A percentile compares a stretch with the other conserved stretches of the same genome.
These are phyloP conservation scores for Catotricha subobsoleta DNA, from an alignment of 2,888 invertebrate genomes.

Conservation along the genomic window DNA sequence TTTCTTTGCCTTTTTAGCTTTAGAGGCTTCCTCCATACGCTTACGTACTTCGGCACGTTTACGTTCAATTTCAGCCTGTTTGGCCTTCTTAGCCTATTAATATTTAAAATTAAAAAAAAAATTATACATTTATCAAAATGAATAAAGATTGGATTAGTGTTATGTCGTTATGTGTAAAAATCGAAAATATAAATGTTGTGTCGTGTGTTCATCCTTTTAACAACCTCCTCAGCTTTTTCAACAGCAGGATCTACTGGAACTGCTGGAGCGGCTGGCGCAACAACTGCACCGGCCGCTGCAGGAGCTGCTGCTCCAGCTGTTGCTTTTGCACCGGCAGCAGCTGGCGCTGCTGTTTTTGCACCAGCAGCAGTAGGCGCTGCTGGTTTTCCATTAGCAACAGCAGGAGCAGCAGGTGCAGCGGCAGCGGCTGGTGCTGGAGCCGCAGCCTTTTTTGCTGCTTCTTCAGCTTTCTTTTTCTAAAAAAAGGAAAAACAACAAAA, in stretches of 20 bases:
- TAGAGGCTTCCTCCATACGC: conserved; percentile 96
- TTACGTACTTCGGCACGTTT: conserved; percentile 98
- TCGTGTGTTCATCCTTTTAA: neutral
- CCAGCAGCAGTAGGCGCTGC: conserved; percentile 13
- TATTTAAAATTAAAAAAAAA: neutral
- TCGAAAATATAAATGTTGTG: neutral
- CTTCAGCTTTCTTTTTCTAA: conserved; percentile 5
- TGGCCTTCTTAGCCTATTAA: conserved; percentile 84
- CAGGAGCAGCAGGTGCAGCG: conserved; percentile 13
- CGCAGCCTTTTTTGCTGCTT: conserved; percentile 50
- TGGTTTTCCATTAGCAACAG: conserved; percentile 13
- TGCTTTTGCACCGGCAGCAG: conserved; percentile 9
- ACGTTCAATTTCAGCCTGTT: conserved; percentile 94
- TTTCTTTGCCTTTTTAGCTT: conserved; percentile 98
- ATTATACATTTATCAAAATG: neutral
- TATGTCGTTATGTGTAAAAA: neutral
- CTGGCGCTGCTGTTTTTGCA: conserved; percentile 11
- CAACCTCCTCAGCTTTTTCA: neutral
- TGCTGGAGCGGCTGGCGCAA: conserved; percentile 11
- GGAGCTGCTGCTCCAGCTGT: conserved; percentile 13
- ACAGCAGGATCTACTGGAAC: conserved; percentile 1
- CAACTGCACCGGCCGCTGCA: conserved; percentile 14
- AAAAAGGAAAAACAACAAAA: neutral
- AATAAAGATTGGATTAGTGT: neutral
- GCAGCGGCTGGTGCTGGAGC: conserved; percentile 24